Base-by-base conservation (phyloP, 2,797 vertebrate genomes). In the Macropodus opercularis region DNA sequence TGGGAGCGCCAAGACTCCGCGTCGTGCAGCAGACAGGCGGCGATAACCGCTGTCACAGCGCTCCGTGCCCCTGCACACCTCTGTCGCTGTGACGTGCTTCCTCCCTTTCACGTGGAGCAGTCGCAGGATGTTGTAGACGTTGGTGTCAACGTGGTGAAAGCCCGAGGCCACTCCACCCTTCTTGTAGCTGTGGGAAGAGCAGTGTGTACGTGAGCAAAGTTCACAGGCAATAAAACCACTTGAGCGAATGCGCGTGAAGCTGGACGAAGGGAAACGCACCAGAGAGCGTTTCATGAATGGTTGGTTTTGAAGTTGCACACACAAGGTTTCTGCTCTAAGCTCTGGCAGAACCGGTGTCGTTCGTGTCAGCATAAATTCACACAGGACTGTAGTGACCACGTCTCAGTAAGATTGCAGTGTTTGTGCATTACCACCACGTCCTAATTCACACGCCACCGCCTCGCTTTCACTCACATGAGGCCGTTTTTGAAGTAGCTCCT, bases 141-240 rank as follows among this genome's bases (percentile, higher is more conserved):
- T 97, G 12, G 93, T 93, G 69, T 96, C 94, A 27, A 97, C 91
- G 0, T 97, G 95, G 48, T 92, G 87, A 70, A 97, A 96, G 19
- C 95, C 95, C 0, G 95, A 97, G 13, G 92, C 93, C 51, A 94
- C 89, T 4, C 96, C 95, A 1, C 96, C 96, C 80, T 95, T 96
- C 87, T 96, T 97, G 86, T 96, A 96, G 81, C 96, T 97, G 90
- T 49, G 51, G 50, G 78, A 41, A 80, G 51, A 77, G 23, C 2
- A 53, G 49, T 18, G 10, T 6, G n/a, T 21, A 48, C 34, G 38
- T 47, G 13, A 63, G 17, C 79, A 85, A 84, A 87, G 87, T 81
- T 70, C 85, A 85, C 53, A n/a, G 41, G 66, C n/a, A 57, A 78
- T 83, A 77, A 87, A 85, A 39, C 11, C 57, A 15, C n/a, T 13